These are phyloP conservation scores for Phyllostomus discolor DNA, from an alignment of 2,113 vertebrate genomes.

Conservation along the genomic window DNA sequence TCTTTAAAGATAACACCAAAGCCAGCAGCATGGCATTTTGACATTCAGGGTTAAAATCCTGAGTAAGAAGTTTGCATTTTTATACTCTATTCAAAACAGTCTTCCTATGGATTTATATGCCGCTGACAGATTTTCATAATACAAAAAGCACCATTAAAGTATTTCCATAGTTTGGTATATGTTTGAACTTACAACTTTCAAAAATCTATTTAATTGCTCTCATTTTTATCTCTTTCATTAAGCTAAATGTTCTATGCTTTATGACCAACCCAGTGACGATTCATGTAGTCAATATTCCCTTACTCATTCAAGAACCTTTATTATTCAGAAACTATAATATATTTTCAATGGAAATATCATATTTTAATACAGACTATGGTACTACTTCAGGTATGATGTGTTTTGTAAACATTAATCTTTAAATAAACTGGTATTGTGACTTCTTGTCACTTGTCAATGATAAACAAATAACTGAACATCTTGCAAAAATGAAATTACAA, in stretches of 20 bases:
- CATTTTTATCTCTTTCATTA: constrained; percentile 43
- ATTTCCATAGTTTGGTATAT: constrained; percentile 28
- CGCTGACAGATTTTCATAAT: neutral
- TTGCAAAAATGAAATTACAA: constrained; percentile 24
- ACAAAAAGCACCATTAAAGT: constrained; percentile 7
- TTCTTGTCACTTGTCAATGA: neutral
- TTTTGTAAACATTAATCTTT: constrained; percentile 34
- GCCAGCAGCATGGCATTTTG: constrained; percentile 15
- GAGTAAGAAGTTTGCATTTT: constrained; percentile 13
- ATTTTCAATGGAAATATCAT: neutral
- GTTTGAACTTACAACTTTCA: constrained; percentile 36
- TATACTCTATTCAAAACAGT: constrained; percentile 1
- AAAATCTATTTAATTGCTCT: constrained; percentile 23
- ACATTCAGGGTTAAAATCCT: neutral
- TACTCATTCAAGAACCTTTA: constrained; percentile 2
- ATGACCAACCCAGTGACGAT: neutral
- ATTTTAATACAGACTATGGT: neutral
- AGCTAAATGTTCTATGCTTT: constrained; percentile 34
- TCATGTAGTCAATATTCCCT: neutral
- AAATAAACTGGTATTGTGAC: neutral
- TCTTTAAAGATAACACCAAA: constrained; percentile 46
- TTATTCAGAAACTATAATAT: neutral
- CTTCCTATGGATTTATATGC: constrained; percentile 11
- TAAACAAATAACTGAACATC: neutral
- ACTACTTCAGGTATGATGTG: neutral